A percentile compares a stretch with the other conserved stretches of the same genome.
These are phyloP conservation scores for Pseudobourletiella spinata DNA, from an alignment of 1,140 invertebrate genomes.

Conservation along the genomic window DNA sequence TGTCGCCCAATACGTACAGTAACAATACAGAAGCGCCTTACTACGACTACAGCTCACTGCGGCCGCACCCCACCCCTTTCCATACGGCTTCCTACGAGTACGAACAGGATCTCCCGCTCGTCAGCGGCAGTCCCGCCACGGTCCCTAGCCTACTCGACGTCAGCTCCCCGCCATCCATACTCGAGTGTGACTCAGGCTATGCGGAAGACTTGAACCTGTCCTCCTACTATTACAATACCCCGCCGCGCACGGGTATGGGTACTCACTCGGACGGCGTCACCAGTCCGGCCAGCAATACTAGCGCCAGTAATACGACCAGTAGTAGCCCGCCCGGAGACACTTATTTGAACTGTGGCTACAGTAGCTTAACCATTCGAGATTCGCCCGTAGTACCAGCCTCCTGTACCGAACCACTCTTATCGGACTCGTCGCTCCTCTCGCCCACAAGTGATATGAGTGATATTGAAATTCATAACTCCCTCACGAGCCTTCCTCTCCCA, in stretches of 20 bases:
- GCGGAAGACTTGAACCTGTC: slow-evolving; percentile 29
- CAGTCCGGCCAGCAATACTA: background rate
- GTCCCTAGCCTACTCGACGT: background rate
- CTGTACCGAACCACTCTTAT: background rate
- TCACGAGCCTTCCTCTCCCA: background rate
- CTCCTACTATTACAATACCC: slow-evolving; percentile 25
- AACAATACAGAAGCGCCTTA: slow-evolving; percentile 4
- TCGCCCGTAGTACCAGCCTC: background rate
- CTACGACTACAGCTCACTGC: slow-evolving; percentile 30
- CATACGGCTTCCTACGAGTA: slow-evolving; percentile 32
- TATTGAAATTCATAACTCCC: slow-evolving; percentile 9
- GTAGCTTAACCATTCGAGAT: background rate
- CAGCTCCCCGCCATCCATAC: slow-evolving; percentile 1
- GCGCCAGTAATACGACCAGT: background rate
- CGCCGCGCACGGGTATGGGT: background rate
- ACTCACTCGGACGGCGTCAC: slow-evolving; percentile 11
- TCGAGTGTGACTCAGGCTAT: slow-evolving; percentile 34
- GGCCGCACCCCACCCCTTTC: slow-evolving; percentile 32
- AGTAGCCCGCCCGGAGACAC: background rate
- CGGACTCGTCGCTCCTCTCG: background rate
- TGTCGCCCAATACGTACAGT: slow-evolving; percentile 13
- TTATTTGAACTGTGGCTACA: slow-evolving; percentile 3
- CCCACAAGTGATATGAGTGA: slow-evolving; percentile 15
- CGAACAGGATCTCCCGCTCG: slow-evolving; percentile 22
- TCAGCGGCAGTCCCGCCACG: background rate